Evolutionary conservation across 1,140 invertebrate genomes (phyloP), one percentile per base, ranked within the genome.

Genomic region (Mesaphorura yosii): DNA sequence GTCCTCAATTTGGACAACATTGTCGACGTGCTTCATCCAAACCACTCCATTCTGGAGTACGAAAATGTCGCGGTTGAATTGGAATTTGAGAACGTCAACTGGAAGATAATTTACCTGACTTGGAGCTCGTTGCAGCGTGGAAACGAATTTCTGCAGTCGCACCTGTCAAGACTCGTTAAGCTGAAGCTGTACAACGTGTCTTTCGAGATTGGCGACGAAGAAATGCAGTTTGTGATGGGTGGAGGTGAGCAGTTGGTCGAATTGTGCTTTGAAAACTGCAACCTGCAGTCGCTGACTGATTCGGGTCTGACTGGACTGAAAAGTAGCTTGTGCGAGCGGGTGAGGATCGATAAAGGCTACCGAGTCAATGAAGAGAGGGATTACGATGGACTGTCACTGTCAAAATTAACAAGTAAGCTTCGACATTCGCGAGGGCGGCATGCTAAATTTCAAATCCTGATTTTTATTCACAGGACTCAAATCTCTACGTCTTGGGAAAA

Each of bases 31-130:
- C 10, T 48, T 7, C 46, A 48, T 34, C 4, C 10, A 7, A 17
- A 48, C 20, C 29, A 48, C 4, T 19, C 31, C 37, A 48, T 48
- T 29, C 28, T 48, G 6, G 37, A 48, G 19, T 48, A 48, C 19
- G n/a, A 20, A 22, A 17, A 48, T 5, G 25, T 31, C 6, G 31
- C 46, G 7, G 46, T 22, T 20, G 3, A 48, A 31, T n/a, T 48
- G 17, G 7, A 15, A 10, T 20, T 48, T 10, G 10, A 10, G 3
- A 37, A 48, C 23, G 5, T 48, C 5, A 26, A 29, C 15, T 48
- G 46, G 46, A 48, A 6, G 23, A 48, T 48, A 6, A 48, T 7
- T 31, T 48, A 31, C 19, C 19, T 27, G 4, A 48, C 46, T 6
- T 48, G 46, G 46, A 14, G 28, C 5, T 7, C 25, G 12, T 17